Base-by-base conservation (phyloP, 2,797 vertebrate genomes). In the Distichodus sexfasciatus region DNA sequence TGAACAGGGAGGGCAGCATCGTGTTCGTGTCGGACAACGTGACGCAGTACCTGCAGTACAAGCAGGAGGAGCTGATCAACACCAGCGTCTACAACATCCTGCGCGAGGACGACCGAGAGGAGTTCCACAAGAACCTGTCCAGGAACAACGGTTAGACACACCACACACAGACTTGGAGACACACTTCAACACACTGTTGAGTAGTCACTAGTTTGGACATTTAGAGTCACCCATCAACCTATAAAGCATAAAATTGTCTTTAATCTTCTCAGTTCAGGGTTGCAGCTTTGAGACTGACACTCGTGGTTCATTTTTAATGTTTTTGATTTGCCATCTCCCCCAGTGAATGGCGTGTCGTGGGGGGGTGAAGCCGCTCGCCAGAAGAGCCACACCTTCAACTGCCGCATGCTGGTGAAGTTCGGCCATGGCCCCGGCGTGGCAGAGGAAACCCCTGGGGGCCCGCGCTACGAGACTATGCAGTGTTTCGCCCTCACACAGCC, bases 11-110 rank as follows among this genome's bases (percentile, higher is more conserved):
- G 62, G 96, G 96, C 77, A 97, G 89, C 88, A 96, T 99, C 71
- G 96, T 99, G 2, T 99, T 99, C 79, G 97, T 99, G 69, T 99
- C 96, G 1, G 96, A 99, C 90, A 99, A 99, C 62, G 97, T 99
- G 79, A 95, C 93, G 0, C 96, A 98, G 69, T 99, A 99, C 83
- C 87, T 99, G 67, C 96, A 97, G 36, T 98, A 97, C 87, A 98
- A 96, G 64, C 97, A 99, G 82, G 96, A 99, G 76, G 96, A 98
- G 83, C 87, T 99, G 76, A 94, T 99, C 72, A 98, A 95, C 86
- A 99, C 94, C 63, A 97, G 94, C 69, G 94, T 99, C 66, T 99
- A 99, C 81, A 94, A 84, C 81, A 96, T 99, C 72, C 92, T 99
- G 79, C 97, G 99, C 36, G 93, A 96, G 67, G 96, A 98, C 7